phyloP scores from a whole-genome alignment of 2,888 invertebrate species.

The Drosophila mulleri region DNA sequence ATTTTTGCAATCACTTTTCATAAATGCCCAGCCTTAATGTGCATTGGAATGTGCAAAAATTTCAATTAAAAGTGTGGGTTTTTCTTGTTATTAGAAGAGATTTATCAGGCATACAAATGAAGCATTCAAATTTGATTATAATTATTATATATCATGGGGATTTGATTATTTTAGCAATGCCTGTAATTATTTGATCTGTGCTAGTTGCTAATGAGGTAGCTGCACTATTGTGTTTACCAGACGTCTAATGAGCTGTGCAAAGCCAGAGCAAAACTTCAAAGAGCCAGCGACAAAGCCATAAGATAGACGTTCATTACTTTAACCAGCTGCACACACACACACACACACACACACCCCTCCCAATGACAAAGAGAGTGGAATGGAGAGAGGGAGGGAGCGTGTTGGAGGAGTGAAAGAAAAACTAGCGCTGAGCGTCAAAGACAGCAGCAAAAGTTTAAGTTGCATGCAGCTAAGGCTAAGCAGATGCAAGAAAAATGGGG shows the following conservation, averaged over 20 bases:
- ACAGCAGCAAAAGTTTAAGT: slow-evolving; percentile 58
- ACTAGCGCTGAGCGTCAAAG: slow-evolving; percentile 38
- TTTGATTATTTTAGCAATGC: background rate
- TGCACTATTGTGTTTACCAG: slow-evolving; percentile 11
- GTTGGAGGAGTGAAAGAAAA: slow-evolving; percentile 4
- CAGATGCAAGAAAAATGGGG: slow-evolving; percentile 63
- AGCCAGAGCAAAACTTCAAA: slow-evolving; percentile 61
- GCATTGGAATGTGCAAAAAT: background rate
- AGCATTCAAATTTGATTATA: background rate
- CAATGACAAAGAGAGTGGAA: background rate
- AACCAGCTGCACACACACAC: slow-evolving; percentile 37
- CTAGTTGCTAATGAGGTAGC: slow-evolving; percentile 42
- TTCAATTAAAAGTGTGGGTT: background rate
- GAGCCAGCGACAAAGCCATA: slow-evolving; percentile 71
- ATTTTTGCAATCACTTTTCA: slow-evolving; percentile 5
- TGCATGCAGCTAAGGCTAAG: slow-evolving; percentile 56
- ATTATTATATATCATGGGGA: background rate
- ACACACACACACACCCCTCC: background rate
- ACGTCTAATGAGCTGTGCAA: slow-evolving; percentile 53
- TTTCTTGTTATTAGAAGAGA: background rate
- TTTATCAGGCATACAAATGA: background rate
- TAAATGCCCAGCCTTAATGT: background rate
- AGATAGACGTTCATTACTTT: slow-evolving; percentile 57
- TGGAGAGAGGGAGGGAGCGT: background rate
- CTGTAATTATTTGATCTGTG: slow-evolving; percentile 31